A percentile compares a stretch with the other conserved stretches of the same genome.
These are phyloP conservation scores for Synergus itoensis DNA, from an alignment of 2,888 invertebrate species.

Conservation along the genomic window DNA sequence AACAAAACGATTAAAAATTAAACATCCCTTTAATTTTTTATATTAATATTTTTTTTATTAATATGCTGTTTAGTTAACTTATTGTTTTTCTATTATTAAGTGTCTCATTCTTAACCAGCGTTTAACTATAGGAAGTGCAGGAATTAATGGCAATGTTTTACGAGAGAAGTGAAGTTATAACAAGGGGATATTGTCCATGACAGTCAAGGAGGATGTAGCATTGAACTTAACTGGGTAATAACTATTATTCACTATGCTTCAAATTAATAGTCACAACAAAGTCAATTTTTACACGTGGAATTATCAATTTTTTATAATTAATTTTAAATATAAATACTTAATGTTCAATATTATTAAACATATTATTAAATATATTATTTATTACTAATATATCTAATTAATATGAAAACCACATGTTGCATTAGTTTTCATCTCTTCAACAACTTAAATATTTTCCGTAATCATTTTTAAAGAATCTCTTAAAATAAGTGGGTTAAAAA, in stretches of 20 bases:
- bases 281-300: not conserved
- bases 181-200: conserved; percentile 56
- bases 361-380: too few species aligned
- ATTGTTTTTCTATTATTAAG: not conserved
- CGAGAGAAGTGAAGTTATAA: conserved; percentile 43
- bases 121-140: not conserved
- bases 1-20: not conserved
- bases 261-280: not conserved
- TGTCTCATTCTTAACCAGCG: not conserved
- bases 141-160: conserved; percentile 28
- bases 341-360: too few species aligned
- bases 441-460: not conserved
- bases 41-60: too few species aligned
- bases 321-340: too few species aligned
- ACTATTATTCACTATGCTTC: conserved; percentile 44
- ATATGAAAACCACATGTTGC: not conserved
- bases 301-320: not conserved
- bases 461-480: not conserved
- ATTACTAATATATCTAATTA: too few species aligned
- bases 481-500: not conserved
- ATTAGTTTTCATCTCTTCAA: not conserved
- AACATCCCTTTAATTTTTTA: not conserved
- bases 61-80: not conserved
- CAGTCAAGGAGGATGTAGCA: conserved; percentile 69
- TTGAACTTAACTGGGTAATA: conserved; percentile 76